A percentile compares a stretch with the other conserved stretches of the same genome.
Evolutionary conservation across 2,113 vertebrate genomes (phyloP).

Genomic region (Mandrillus leucophaeus): DNA sequence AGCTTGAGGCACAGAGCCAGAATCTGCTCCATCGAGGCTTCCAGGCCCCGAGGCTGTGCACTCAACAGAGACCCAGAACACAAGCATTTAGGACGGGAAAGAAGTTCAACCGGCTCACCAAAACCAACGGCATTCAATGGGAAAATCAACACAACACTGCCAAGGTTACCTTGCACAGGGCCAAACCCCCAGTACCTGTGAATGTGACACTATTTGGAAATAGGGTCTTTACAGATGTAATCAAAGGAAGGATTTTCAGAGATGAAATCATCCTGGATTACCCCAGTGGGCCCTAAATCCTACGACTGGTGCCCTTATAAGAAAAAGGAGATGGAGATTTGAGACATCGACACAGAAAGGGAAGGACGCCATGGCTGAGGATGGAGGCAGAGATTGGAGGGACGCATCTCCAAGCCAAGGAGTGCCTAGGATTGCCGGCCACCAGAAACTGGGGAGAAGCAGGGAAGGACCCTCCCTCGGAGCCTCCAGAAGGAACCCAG

Average conservation of each 20-base stretch:
- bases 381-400: rapidly evolving
- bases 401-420: neutral
- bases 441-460: too few species aligned
- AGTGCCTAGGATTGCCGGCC: rapidly evolving
- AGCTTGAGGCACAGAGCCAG: neutral
- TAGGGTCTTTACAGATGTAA: neutral
- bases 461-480: neutral
- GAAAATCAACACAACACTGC: rapidly evolving
- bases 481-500: neutral
- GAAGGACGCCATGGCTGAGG: rapidly evolving
- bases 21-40: rapidly evolving
- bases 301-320: neutral
- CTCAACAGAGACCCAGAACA: neutral
- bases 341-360: rapidly evolving
- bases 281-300: neutral
- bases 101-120: rapidly evolving
- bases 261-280: neutral
- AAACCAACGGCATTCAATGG: rapidly evolving
- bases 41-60: rapidly evolving
- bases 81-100: neutral
- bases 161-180: rapidly evolving
- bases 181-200: neutral
- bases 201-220: neutral
- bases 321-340: neutral
- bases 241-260: neutral